Evolutionary conservation across 2,113 vertebrate species (phyloP).

Genomic region (Odocoileus virginianus): DNA sequence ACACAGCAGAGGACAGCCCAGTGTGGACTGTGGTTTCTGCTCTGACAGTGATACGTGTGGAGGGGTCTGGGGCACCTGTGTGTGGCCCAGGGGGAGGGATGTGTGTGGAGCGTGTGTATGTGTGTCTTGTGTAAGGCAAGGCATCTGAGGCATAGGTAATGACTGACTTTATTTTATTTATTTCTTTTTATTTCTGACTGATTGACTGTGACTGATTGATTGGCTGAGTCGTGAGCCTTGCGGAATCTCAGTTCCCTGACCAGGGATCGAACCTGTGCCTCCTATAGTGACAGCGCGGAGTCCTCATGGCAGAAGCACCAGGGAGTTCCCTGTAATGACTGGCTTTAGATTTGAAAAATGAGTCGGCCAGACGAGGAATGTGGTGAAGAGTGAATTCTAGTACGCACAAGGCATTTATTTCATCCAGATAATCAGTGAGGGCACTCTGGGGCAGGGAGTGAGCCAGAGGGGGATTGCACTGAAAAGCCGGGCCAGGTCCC

Average conservation of each 20-base stretch:
- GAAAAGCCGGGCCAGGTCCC: neutral
- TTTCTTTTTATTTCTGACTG: neutral
- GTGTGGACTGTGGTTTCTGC: neutral
- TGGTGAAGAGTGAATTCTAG: neutral
- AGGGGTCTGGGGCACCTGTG: neutral
- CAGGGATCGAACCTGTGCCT: neutral
- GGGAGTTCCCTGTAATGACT: neutral
- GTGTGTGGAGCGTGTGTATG: neutral
- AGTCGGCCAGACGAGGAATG: neutral
- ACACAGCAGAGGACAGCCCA: too few species aligned
- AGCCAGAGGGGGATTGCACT: neutral
- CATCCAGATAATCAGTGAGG: neutral
- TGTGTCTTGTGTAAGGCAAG: neutral
- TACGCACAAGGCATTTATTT: neutral
- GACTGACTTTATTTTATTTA: neutral
- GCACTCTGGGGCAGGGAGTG: neutral
- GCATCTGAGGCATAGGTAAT: neutral
- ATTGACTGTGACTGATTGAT: neutral
- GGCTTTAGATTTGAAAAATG: neutral
- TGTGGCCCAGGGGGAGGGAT: neutral
- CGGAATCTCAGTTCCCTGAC: neutral
- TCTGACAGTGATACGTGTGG: neutral
- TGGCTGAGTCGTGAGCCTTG: neutral
- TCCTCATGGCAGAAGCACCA: neutral
- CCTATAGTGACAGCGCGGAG: fast-evolving